Evolutionary conservation across 2,888 invertebrate species (phyloP), one percentile per base, ranked within the genome.

Genomic region (Drosophila austrosaltans): DNA sequence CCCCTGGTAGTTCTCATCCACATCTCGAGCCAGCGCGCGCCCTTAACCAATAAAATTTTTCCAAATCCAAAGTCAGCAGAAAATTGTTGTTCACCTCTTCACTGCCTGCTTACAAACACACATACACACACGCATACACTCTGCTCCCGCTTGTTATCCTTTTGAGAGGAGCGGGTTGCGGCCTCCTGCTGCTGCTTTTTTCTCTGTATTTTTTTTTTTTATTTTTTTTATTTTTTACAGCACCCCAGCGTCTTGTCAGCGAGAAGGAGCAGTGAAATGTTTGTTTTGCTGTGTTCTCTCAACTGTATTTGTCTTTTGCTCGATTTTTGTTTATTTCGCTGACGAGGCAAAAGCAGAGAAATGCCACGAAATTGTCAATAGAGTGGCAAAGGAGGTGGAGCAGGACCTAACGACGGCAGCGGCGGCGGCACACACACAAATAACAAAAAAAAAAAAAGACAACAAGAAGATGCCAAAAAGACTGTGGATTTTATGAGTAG

Each of bases 1-100:
- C 82, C 86, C 78, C 66, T 63, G 63, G 63, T 76, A 73, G 72
- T 76, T 75, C 73, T 76, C 57, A 32, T 56, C 66, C 77, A 77
- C 40, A 59, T 73, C 78, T 79, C 30, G 39, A 56, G 59, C 59
- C 74, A 79, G 48, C 48, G 48, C 48, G 48, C 48, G 48, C 48
- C 48, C 73, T 86, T 81, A 87, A 87, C 87, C 91, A 90, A 91
- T 91, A 91, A 90, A 90, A 90, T 80, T 84, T 65, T 82, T 78
- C 82, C 48, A 48, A 48, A 79, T 71, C 77, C 83, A 53, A 71
- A 62, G 89, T 84, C 84, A 88, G 84, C 87, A 86, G 36, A 84
- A 84, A 83, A 77, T 81, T 77, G 40, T 73, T 81, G 40, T 73
- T 81, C 84, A 87, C 87, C 89, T 89, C 87, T 81, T 81, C 79